phyloP scores from a whole-genome alignment of 2,113 vertebrate species.

The Formicarius rufipectus region DNA sequence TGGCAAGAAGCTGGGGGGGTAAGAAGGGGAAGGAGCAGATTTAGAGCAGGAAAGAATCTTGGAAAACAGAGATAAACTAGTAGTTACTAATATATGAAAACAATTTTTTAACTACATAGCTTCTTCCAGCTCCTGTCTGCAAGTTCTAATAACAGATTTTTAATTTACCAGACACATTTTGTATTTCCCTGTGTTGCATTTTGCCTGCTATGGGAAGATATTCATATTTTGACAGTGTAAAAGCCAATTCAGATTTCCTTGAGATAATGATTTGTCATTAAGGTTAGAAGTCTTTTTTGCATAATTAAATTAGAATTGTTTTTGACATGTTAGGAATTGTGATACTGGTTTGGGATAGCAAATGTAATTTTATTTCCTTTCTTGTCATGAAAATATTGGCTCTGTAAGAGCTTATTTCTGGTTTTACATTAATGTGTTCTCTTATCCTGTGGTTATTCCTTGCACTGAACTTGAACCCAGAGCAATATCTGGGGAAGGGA shows the following conservation, averaged over 20 bases:
- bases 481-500: background rate
- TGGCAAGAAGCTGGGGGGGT: background rate
- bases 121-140: background rate
- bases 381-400: background rate
- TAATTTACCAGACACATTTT: background rate
- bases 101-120: background rate
- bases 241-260: background rate
- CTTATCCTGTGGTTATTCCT: background rate
- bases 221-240: background rate
- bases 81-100: background rate
- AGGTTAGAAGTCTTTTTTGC: background rate
- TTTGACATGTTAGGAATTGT: background rate
- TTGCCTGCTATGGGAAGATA: background rate
- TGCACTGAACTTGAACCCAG: background rate
- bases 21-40: background rate
- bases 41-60: background rate
- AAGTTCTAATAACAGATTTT: background rate
- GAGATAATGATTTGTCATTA: conserved; percentile 1
- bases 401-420: background rate
- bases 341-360: background rate
- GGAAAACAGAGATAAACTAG: background rate
- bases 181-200: background rate
- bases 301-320: background rate
- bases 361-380: background rate
- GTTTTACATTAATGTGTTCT: background rate